Evolutionary conservation across 2,888 invertebrate genomes (phyloP), one percentile per base, ranked within the genome.

Genomic region (Drosophila emarginata): DNA sequence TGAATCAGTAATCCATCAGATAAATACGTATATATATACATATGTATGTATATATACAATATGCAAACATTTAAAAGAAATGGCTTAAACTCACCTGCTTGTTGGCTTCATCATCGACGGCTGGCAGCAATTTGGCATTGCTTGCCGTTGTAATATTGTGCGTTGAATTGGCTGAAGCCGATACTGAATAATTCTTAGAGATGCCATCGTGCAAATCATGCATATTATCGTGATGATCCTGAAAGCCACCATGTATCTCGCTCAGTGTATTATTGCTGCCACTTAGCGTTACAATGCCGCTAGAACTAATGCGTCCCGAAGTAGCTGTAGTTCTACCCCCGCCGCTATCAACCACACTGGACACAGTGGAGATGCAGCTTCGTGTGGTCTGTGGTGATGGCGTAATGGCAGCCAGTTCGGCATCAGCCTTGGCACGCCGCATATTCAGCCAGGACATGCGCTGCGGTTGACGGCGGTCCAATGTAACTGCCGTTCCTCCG

Each of bases 221-320:
- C 60, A 60, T 21, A 21, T 45, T 50, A 36, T 78, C 52, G 26
- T 61, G 61, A 39, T 53, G 61, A 39, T 53, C 52, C 57, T 89
- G 89, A 79, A 84, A 90, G 73, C 90, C 91, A 57, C 90, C 89
- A 74, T 90, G 90, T 57, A 91, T 90, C 37, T 91, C 91, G 62
- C 90, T 88, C 50, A 91, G 81, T 5, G 91, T 91, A 53, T 91
- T 91, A 75, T 90, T 91, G 70, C 91, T 91, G 67, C 91, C 91
- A 61, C 89, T 91, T 3, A 90, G 87, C 36, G 90, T 90, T 32
- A 88, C 84, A 37, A 88, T 79, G 67, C 91, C 91, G 72, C 90
- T 90, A 64, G 89, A 88, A 64, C 90, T 90, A 45, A 90, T 89
- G 56, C 87, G 89, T 7, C 90, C 91, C 52, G 90, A 91, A 21